Conservation (phyloP, 2,888 invertebrate genomes). For the Teinopalpus imperialis region DNA sequence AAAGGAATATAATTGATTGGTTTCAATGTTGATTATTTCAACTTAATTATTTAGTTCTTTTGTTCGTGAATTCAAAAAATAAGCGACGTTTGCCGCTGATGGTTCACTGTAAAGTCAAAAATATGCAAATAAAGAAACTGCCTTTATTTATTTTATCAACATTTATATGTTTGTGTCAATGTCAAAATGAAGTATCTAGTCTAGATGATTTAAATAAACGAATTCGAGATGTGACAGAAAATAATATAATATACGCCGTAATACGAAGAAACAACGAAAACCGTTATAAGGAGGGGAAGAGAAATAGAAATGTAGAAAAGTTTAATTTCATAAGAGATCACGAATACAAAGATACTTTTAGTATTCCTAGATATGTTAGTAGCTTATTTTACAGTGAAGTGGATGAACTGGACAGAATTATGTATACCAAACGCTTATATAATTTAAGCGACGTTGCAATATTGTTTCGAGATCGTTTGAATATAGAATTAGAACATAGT, state of each 20-base stretch:
- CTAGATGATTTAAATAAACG: slow-evolving; percentile 17
- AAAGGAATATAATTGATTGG: too few species aligned
- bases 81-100: too few species aligned
- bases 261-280: not conserved
- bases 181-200: slow-evolving; percentile 18
- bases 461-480: slow-evolving; percentile 28
- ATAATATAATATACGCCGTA: slow-evolving; percentile 1
- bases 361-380: slow-evolving; percentile 10
- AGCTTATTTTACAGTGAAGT: slow-evolving; percentile 31
- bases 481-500: slow-evolving; percentile 24
- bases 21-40: slow-evolving; percentile 1
- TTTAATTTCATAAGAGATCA: not conserved
- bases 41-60: slow-evolving; percentile 14
- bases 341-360: not conserved
- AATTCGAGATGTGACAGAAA: slow-evolving; percentile 10
- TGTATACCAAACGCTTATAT: slow-evolving; percentile 29
- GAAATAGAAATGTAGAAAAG: not conserved
- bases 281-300: not conserved
- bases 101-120: not conserved
- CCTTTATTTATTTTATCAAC: slow-evolving; percentile 7
- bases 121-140: slow-evolving; percentile 6
- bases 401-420: slow-evolving; percentile 21
- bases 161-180: slow-evolving; percentile 4
- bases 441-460: slow-evolving; percentile 30
- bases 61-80: too few species aligned